Percentiles rank a stretch among this genome's conserved stretches.
Conservation (phyloP, 2,113 vertebrate species). For the Bambusicola thoracicus region DNA sequence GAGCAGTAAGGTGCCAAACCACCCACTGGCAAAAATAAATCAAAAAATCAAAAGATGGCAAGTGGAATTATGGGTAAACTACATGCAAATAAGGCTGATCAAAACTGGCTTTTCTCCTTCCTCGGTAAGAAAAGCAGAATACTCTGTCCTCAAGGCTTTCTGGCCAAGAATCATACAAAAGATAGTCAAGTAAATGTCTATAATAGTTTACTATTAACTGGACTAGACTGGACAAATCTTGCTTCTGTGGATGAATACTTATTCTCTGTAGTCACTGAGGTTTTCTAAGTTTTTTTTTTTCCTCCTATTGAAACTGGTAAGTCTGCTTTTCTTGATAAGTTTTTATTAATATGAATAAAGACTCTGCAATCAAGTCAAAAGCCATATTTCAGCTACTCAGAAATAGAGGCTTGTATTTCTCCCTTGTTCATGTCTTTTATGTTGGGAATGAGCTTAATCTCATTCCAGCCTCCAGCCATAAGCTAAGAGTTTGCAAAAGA, state of each 20-base stretch:
- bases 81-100: conserved; percentile 33
- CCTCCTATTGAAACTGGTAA: background rate
- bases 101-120: conserved; percentile 47
- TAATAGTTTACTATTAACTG: conserved; percentile 25
- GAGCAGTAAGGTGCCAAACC: conserved; percentile 30
- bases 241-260: conserved; percentile 32
- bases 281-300: background rate
- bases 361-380: background rate
- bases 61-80: conserved; percentile 53
- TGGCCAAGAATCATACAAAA: conserved; percentile 52
- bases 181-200: conserved; percentile 6
- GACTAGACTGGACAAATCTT: conserved; percentile 44
- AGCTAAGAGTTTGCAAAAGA: background rate
- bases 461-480: background rate
- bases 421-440: conserved; percentile 4
- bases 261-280: background rate
- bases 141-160: conserved; percentile 30
- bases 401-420: conserved; percentile 9
- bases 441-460: background rate
- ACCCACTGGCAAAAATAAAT: conserved; percentile 48
- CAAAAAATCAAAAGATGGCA: conserved; percentile 42
- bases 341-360: conserved; percentile 39
- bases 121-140: background rate
- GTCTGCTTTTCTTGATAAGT: background rate
- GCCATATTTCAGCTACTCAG: background rate